These are phyloP conservation scores for Polia nebulosa DNA, from an alignment of 2,888 invertebrate species.

Conservation along the genomic window DNA sequence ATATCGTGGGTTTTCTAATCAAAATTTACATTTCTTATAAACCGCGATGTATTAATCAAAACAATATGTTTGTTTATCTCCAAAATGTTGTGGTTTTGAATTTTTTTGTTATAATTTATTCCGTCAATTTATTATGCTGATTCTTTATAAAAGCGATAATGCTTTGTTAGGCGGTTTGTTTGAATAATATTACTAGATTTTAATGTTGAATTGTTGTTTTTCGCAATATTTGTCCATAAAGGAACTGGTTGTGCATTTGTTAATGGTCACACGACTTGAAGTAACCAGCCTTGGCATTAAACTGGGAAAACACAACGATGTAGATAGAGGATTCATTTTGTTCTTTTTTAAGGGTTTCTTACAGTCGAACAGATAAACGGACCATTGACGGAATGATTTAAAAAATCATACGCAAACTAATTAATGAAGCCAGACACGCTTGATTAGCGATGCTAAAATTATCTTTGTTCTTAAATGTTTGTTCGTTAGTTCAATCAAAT, in stretches of 20 bases:
- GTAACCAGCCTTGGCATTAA: slow-evolving; percentile 32
- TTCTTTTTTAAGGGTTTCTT: background rate
- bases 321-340: background rate
- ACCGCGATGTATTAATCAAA: slow-evolving; percentile 43
- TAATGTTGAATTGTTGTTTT: slow-evolving; percentile 36
- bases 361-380: background rate
- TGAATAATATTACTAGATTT: slow-evolving; percentile 31
- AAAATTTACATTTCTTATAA: slow-evolving; percentile 43
- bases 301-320: background rate
- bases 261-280: slow-evolving; percentile 7
- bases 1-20: slow-evolving; percentile 51
- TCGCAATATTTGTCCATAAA: slow-evolving; percentile 20
- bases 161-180: slow-evolving; percentile 24
- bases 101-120: slow-evolving; percentile 46
- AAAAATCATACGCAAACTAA: slow-evolving; percentile 32
- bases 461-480: slow-evolving; percentile 49
- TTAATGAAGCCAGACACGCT: slow-evolving; percentile 53
- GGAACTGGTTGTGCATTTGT: slow-evolving; percentile 24
- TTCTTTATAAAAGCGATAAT: slow-evolving; percentile 34
- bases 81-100: slow-evolving; percentile 21
- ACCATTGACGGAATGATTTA: slow-evolving; percentile 49
- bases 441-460: slow-evolving; percentile 55
- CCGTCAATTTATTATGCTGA: slow-evolving; percentile 49
- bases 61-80: slow-evolving; percentile 37
- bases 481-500: slow-evolving; percentile 41